Conservation (phyloP, 2,113 vertebrate species). For the Podiceps cristatus region DNA sequence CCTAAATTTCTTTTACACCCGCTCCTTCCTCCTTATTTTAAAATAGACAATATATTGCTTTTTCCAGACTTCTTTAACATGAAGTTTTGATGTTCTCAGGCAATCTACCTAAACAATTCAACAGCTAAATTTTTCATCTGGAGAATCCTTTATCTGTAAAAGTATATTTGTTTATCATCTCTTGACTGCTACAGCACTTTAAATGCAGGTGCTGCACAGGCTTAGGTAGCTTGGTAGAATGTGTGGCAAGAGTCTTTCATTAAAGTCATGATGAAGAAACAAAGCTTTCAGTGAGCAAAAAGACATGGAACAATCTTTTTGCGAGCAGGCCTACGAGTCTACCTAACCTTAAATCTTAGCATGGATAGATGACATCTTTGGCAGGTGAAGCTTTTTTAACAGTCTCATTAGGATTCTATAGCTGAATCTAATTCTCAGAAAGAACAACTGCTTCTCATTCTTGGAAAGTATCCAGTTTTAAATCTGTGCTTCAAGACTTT, state of each 20-base stretch:
- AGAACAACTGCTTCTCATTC: not conserved
- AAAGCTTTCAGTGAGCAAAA: not conserved
- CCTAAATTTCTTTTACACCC: not conserved
- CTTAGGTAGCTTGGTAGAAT: not conserved
- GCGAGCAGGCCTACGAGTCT: not conserved
- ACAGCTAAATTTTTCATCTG: not conserved
- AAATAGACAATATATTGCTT: not conserved
- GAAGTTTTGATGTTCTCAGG: not conserved
- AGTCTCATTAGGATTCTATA: constrained; percentile 10
- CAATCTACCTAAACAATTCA: not conserved
- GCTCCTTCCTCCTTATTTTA: not conserved
- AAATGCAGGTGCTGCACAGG: not conserved
- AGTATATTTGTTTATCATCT: not conserved
- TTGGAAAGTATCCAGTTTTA: not conserved
- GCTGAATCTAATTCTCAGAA: not conserved
- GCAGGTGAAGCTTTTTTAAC: constrained; percentile 5
- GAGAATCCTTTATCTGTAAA: not conserved
- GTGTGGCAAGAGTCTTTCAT: not conserved
- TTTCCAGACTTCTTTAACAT: not conserved
- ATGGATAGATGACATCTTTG: not conserved
- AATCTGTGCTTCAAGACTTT: not conserved
- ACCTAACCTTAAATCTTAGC: not conserved
- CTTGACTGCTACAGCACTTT: not conserved
- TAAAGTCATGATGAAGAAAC: not conserved
- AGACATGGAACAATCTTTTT: not conserved